Conservation (phyloP, 1,140 invertebrate species). For the Meloidogyne floridensis region DNA sequence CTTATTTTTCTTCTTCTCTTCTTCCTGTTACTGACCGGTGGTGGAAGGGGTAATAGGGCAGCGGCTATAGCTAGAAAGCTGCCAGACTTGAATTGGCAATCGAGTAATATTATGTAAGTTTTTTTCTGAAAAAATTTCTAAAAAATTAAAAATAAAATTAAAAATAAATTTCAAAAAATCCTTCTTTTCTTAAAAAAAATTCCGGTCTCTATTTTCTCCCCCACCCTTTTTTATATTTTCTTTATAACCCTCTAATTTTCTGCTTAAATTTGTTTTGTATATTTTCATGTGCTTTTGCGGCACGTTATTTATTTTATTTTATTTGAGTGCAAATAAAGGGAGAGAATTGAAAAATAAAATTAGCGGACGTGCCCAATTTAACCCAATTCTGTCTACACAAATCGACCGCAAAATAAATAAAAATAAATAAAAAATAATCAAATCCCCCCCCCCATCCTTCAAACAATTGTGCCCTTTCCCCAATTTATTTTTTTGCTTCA, state of each 20-base stretch:
- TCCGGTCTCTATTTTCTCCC: neutral
- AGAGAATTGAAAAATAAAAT: neutral
- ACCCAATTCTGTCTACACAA: neutral
- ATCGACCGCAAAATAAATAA: conserved; percentile 3
- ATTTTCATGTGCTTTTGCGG: neutral
- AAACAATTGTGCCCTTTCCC: too few species aligned
- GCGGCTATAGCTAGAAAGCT: conserved; percentile 10
- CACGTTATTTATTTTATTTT: neutral
- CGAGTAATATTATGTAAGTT: conserved; percentile 28
- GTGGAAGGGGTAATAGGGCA: neutral
- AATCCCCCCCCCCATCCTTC: neutral
- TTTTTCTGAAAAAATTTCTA: too few species aligned
- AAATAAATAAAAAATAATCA: neutral
- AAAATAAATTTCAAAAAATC: neutral
- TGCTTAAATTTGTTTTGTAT: conserved; percentile 5
- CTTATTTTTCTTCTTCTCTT: conserved; percentile 21
- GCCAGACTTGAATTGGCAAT: conserved; percentile 28
- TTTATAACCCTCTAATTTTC: too few species aligned
- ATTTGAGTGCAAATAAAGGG: neutral
- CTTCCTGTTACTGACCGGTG: conserved; percentile 6
- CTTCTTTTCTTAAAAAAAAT: neutral
- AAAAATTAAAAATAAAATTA: neutral
- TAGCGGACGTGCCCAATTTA: conserved; percentile 8
- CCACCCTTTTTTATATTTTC: neutral
- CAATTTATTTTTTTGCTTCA: neutral